Evolutionary conservation across 2,888 invertebrate species (phyloP).

Genomic region (Hyppa rectilinea): DNA sequence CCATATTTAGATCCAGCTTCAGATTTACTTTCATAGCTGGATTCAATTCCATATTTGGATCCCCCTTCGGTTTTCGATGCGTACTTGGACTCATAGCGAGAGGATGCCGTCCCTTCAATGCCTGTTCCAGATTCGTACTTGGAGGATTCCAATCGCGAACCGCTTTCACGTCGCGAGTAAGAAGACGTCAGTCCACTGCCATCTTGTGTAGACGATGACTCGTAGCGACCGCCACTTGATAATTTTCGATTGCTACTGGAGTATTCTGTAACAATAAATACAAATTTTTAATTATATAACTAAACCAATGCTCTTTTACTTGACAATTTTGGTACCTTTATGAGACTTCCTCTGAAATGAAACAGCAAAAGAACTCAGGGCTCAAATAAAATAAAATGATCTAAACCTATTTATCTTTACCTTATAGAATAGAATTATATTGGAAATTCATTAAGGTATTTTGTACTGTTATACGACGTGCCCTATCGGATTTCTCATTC

Average conservation of each 20-base stretch:
- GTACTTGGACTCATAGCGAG: slow-evolving; percentile 85
- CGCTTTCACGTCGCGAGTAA: slow-evolving; percentile 84
- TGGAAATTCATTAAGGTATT: too few relatives aligned
- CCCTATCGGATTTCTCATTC: too few relatives aligned
- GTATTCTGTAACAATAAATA: slow-evolving; percentile 84
- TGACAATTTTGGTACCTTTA: too few relatives aligned
- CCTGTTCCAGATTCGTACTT: slow-evolving; percentile 78
- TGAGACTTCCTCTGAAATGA: neutral
- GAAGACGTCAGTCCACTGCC: slow-evolving; percentile 78
- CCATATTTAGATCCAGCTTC: slow-evolving; percentile 78
- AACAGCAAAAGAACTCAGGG: neutral
- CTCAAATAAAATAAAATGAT: neutral
- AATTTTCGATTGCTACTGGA: slow-evolving; percentile 84
- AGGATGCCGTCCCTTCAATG: slow-evolving; percentile 79
- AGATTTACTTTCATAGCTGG: slow-evolving; percentile 78
- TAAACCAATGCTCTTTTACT: too few relatives aligned
- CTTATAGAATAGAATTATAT: too few relatives aligned
- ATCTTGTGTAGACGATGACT: slow-evolving; percentile 81
- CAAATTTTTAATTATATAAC: too few relatives aligned
- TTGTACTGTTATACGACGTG: too few relatives aligned
- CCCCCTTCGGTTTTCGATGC: slow-evolving; percentile 70
- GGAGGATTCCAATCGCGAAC: slow-evolving; percentile 79
- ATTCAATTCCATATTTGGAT: slow-evolving; percentile 75
- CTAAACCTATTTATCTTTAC: too few relatives aligned
- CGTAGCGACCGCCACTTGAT: slow-evolving; percentile 83